phyloP scores from a whole-genome alignment of 2,113 vertebrate species.

The Erinaceus europaeus region DNA sequence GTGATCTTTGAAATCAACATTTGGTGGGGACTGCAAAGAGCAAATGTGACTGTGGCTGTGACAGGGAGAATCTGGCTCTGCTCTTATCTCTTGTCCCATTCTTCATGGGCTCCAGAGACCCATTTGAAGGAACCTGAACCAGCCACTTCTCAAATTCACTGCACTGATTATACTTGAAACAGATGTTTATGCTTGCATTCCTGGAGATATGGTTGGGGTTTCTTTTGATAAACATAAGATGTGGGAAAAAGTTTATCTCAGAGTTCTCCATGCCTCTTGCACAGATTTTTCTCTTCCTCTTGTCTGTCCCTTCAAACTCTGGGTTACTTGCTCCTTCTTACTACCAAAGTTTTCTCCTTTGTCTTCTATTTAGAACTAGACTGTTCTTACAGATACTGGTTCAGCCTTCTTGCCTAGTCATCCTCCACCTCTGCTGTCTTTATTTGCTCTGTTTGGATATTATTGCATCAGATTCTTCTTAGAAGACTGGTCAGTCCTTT shows the following conservation, averaged over 20 bases:
- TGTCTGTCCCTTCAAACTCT: background rate
- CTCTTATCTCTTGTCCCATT: background rate
- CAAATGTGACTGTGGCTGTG: background rate
- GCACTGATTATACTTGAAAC: background rate
- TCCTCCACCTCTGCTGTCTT: background rate
- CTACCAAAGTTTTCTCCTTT: background rate
- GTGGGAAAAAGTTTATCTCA: slow-evolving; percentile 37
- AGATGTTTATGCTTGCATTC: slow-evolving; percentile 52
- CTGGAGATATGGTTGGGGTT: background rate
- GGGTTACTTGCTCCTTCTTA: background rate
- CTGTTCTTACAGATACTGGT: fast-evolving
- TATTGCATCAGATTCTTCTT: background rate
- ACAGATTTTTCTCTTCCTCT: background rate
- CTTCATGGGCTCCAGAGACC: background rate
- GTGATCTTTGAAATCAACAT: background rate
- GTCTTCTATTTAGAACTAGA: background rate
- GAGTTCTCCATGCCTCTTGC: background rate
- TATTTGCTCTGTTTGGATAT: background rate
- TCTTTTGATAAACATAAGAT: slow-evolving; percentile 32
- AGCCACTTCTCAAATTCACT: background rate
- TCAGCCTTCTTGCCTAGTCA: background rate
- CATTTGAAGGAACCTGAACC: background rate
- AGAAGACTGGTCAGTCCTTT: background rate
- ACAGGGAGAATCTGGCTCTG: slow-evolving; percentile 8
- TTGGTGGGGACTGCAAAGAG: background rate